Conservation (phyloP, 1,140 invertebrate genomes). For the Lucilia cuprina region DNA sequence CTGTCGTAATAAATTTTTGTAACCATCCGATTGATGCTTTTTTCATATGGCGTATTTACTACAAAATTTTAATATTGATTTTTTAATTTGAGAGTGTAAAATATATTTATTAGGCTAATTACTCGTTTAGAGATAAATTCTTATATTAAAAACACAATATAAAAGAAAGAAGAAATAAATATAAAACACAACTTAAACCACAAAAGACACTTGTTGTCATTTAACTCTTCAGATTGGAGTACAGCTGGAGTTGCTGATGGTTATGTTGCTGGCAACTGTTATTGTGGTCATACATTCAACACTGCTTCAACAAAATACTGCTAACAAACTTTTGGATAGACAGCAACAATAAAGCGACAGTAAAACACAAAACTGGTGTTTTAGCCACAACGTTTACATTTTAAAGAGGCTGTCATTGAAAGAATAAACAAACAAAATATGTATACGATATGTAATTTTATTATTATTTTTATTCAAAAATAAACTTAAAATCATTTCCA, state of each 20-base stretch:
- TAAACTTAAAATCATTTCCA: background rate
- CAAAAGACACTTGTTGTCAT: slow-evolving; percentile 7
- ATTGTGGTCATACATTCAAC: background rate
- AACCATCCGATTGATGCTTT: no score
- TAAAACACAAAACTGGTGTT: background rate
- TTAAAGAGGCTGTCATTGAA: background rate
- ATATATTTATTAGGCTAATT: no score
- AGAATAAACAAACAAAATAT: background rate
- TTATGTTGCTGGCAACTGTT: background rate
- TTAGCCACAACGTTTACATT: background rate
- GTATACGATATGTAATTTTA: background rate
- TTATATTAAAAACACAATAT: no score
- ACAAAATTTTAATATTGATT: no score
- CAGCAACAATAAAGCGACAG: background rate
- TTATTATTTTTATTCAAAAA: background rate
- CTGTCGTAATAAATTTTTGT: no score
- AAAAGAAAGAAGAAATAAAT: background rate
- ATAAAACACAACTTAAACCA: background rate
- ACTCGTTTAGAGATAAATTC: no score
- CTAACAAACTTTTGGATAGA: background rate
- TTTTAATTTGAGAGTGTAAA: no score
- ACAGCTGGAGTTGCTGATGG: background rate
- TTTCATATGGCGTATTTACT: no score
- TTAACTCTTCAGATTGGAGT: background rate
- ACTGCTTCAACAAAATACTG: background rate